A percentile compares a stretch with the other conserved stretches of the same genome.
Evolutionary conservation across 2,797 vertebrate species (phyloP).

Genomic region (Liasis olivaceus): DNA sequence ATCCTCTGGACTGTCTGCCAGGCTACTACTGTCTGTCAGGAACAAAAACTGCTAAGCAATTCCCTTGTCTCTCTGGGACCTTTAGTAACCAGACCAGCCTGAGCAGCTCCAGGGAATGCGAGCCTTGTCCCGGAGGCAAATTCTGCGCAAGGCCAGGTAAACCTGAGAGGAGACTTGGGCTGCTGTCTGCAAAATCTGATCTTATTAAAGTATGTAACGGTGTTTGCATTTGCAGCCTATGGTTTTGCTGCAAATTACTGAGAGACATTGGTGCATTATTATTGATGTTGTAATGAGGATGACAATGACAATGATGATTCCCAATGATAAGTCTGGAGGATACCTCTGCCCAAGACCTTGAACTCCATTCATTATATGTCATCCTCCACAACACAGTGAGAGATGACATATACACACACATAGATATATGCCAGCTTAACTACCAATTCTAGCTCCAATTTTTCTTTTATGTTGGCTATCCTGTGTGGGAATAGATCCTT

Average conservation of each 20-base stretch:
- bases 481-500: background rate
- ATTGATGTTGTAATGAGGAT: background rate
- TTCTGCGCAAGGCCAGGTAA: slow-evolving; percentile 76
- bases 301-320: background rate
- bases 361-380: background rate
- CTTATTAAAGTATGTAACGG: background rate
- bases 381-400: background rate
- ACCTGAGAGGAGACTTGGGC: background rate
- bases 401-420: background rate
- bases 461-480: background rate
- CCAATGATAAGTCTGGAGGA: background rate
- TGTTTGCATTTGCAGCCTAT: background rate
- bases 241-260: background rate
- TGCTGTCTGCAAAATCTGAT: background rate
- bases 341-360: background rate
- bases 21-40: slow-evolving; percentile 84
- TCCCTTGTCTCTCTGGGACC: slow-evolving; percentile 86
- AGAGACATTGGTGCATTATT: background rate
- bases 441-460: background rate
- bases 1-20: slow-evolving; percentile 76
- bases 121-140: slow-evolving; percentile 77
- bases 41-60: slow-evolving; percentile 69
- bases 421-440: background rate
- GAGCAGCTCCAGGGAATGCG: slow-evolving; percentile 72
- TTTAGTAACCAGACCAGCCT: slow-evolving; percentile 77